Evolutionary conservation across 1,140 invertebrate species (phyloP).

Genomic region (Steinernema feltiae): DNA sequence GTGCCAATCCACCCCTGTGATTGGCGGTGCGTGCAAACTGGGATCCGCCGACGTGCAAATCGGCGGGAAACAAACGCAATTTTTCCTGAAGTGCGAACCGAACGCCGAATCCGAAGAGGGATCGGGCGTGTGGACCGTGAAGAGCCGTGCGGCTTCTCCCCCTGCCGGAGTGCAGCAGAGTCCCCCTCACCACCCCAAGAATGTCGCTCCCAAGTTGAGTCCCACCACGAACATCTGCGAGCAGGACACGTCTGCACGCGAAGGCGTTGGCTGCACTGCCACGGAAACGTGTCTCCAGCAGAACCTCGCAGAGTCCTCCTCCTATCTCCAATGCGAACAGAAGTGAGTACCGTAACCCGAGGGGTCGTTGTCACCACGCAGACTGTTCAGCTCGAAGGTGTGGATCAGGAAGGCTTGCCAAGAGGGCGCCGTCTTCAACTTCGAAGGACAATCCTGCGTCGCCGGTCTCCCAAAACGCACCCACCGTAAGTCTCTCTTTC

Average conservation of each 20-base stretch:
- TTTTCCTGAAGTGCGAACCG: conserved; percentile 54
- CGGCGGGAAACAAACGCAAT: conserved; percentile 57
- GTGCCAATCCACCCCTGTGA: conserved; percentile 48
- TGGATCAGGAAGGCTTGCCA: conserved; percentile 54
- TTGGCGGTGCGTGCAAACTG: conserved; percentile 51
- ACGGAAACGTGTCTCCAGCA: conserved; percentile 53
- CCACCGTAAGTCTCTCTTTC: conserved; percentile 17
- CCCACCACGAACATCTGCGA: conserved; percentile 41
- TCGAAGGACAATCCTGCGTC: conserved; percentile 55
- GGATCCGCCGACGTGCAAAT: conserved; percentile 54
- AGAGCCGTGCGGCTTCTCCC: conserved; percentile 35
- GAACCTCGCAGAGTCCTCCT: conserved; percentile 38
- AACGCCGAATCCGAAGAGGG: conserved; percentile 41
- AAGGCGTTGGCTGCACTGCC: conserved; percentile 38
- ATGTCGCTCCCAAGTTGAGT: conserved; percentile 28
- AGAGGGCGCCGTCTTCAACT: conserved; percentile 48
- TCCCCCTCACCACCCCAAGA: conserved; percentile 43
- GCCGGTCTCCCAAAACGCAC: conserved; percentile 28
- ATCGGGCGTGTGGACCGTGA: conserved; percentile 56
- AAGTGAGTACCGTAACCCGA: conserved; percentile 29
- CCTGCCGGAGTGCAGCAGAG: conserved; percentile 31
- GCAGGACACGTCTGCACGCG: conserved; percentile 48
- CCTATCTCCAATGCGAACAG: conserved; percentile 54
- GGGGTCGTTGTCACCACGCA: not conserved
- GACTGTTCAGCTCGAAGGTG: conserved; percentile 6